Base-by-base conservation (phyloP, 2,888 invertebrate species). In the Galerucella pusilla region DNA sequence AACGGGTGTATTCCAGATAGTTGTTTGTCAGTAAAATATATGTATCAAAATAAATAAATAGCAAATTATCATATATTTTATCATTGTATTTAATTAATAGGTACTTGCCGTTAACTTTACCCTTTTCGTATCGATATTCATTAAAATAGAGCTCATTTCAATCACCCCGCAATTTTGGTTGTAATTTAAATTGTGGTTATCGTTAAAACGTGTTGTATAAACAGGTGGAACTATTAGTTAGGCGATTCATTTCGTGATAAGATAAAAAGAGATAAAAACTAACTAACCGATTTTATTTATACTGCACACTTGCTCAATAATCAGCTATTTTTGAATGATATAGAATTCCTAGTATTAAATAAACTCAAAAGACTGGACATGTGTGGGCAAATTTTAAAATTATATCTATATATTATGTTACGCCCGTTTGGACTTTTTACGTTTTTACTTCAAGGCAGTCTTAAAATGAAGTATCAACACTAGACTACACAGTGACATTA, bases 231-330 rank as follows among this genome's bases (percentile, higher is more conserved):
- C 20, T 28, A 45, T 59, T 67, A 70, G 42, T 16, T 46, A 49
- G n/a, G 5, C 2, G 5, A 20, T 20, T 61, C 14, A 49, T 45
- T 49, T 49, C 28, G 35, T 45, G 67, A 67, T 67, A 73, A 73
- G 66, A 61, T 67, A 65, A 65, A 65, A 64, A 12, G 7, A 65
- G 64, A 49, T 65, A 65, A 65, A 46, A 65, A 65, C 16, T n/a
- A 45, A 16, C 64, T 20, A 65, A 35, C 4, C 25, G 16, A 46
- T 45, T 35, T 46, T 46, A 65, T 45, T 46, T 65, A 20, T 65
- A 46, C 11, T 61, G 35, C 14, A 12, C 49, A 49, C 11, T 49
- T 14, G 14, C 11, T 49, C 35, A 42, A 42, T 42, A 42, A 42
- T 42, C 35, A 42, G 9, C 35, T 7, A 9, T 42, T 42, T 42